Conservation (phyloP, 2,797 vertebrate genomes). For the Megaceryle alcyon region DNA sequence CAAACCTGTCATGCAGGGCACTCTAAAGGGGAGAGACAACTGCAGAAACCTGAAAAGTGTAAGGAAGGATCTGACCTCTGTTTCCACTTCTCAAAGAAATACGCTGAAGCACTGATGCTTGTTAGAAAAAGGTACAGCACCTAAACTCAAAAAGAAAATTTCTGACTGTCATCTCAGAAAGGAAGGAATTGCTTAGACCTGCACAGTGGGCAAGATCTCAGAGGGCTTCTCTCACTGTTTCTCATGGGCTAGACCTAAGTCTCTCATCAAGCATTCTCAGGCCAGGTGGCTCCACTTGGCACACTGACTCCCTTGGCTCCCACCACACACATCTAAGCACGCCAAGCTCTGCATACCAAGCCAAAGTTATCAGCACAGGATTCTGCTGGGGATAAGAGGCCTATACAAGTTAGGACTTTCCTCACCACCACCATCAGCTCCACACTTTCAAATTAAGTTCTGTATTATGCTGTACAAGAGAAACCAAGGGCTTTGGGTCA, state of each 20-base stretch:
- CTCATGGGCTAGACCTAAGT: background rate
- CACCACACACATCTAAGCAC: background rate
- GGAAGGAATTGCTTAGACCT: background rate
- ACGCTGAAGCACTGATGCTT: background rate
- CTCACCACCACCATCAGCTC: background rate
- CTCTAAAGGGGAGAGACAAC: background rate
- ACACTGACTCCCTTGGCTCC: background rate
- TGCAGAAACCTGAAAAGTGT: background rate
- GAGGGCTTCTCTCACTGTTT: background rate
- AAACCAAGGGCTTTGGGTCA: background rate
- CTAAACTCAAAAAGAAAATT: background rate
- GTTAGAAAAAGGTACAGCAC: background rate
- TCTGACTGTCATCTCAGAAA: background rate
- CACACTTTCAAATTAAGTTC: background rate
- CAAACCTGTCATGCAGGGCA: background rate
- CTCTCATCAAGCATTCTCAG: background rate
- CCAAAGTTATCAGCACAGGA: background rate
- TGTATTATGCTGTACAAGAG: fast-evolving
- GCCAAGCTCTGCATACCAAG: background rate
- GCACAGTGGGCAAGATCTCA: background rate
- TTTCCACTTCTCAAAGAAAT: background rate
- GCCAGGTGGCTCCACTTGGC: background rate
- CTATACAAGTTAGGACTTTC: background rate
- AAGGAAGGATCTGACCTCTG: background rate
- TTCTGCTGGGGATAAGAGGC: background rate